Evolutionary conservation across 2,888 invertebrate species (phyloP).

Genomic region (Tetropium fuscum): DNA sequence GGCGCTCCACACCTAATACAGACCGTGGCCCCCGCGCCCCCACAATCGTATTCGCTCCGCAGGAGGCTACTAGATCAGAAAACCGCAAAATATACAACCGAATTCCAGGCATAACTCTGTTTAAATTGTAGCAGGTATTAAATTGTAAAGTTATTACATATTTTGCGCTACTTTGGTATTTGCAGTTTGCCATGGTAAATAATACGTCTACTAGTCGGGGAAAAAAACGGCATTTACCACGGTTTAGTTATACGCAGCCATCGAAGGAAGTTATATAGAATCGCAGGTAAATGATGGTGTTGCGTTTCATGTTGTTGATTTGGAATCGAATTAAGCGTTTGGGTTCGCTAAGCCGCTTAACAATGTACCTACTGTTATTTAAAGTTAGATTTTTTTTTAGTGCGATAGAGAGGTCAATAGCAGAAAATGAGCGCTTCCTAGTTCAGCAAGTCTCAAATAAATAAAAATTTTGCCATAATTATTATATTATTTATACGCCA

Average conservation of each 20-base stretch:
- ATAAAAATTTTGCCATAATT: no score
- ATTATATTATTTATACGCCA: no score
- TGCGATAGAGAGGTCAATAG: no score
- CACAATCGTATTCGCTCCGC: constrained; percentile 18
- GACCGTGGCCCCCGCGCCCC: constrained; percentile 33
- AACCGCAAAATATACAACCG: constrained; percentile 23
- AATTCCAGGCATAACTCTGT: constrained; percentile 18
- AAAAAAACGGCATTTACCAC: constrained; percentile 13
- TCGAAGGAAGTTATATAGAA: background rate
- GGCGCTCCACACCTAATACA: constrained; percentile 43
- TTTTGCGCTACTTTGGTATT: constrained; percentile 13
- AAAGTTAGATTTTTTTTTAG: no score
- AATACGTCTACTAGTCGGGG: constrained; percentile 2
- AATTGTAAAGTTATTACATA: constrained; percentile 3
- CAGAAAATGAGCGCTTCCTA: no score
- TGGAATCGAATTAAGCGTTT: no score
- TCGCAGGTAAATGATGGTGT: background rate
- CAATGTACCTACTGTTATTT: no score
- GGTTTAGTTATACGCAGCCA: constrained; percentile 4
- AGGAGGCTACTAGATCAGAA: constrained; percentile 15
- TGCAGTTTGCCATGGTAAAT: constrained; percentile 14
- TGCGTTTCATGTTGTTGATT: no score
- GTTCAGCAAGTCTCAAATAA: no score
- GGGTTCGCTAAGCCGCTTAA: no score
- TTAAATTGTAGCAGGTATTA: constrained; percentile 17